Evolutionary conservation across 1,140 invertebrate species (phyloP), one percentile per base, ranked within the genome.

Genomic region (Drosophila erecta): DNA sequence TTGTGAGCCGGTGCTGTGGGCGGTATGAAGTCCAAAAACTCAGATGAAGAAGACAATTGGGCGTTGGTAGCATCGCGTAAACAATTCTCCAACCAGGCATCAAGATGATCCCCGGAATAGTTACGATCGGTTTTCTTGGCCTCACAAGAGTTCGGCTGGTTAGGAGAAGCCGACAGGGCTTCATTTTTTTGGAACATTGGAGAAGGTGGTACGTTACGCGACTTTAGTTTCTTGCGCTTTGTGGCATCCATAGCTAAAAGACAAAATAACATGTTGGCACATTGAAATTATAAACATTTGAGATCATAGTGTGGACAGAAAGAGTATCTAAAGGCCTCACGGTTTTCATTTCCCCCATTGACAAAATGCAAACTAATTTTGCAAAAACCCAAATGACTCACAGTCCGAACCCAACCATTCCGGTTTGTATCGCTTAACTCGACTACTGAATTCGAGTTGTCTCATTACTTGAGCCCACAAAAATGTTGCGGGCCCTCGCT

Each of bases 11-110:
- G 24, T 12, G 55, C 50, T 22, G 77, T 50, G 11, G 73, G 75
- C n/a, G 91, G 89, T 71, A 86, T 89, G 66, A 92, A 91, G 65
- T 92, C 91, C 30, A 92, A 43, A 60, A 92, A 92, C 24, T 92
- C 91, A 3, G 91, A 92, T 24, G 91, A 92, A 12, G 91, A 92
- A 20, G 91, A 92, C 24, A 92, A 24, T 30, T 92, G 91, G 7
- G 89, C 70, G 65, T 81, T 84, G n/a, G 77, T 81, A 12, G 90
- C 91, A 86, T 92, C 91, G 27, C 91, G 69, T 20, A 92, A 71
- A 24, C 91, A 92, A 47, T 76, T 92, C 69, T 92, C 91, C 22
- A 92, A 73, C 91, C 91, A 92, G 2, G 85, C 89, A 65, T 92
- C 91, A 38, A 92, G 57, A 64, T 92, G 90, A 64, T 92, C 91